Base-by-base conservation (phyloP, 2,797 vertebrate species). In the Coccyzus lansbergi region DNA sequence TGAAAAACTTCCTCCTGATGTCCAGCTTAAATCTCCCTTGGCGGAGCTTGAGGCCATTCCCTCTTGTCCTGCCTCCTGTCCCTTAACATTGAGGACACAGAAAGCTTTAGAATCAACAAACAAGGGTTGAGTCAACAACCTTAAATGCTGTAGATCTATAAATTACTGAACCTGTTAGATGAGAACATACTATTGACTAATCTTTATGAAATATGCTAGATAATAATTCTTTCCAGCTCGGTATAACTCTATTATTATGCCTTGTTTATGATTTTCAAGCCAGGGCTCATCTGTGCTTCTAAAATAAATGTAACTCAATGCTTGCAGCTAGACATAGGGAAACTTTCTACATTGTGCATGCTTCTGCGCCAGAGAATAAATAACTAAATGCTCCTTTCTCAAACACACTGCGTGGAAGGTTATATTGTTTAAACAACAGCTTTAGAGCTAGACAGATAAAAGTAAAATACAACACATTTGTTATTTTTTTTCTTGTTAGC, bases 391-490 rank as follows among this genome's bases (percentile, higher is more conserved):
- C 52, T 88, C 36, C 25, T 71, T 86, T 65, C 48, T 63, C 58
- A 64, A 65, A 51, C 58, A 64, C 33, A 36, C 16, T n/a, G 6
- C 26, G 31, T 53, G 20, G 46, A 96, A 90, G 46, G 15, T 46
- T 44, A 13, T 60, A 11, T 28, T 58, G 78, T 91, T 69, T 81
- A 91, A 94, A 77, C 63, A 93, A 59, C 76, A 96, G 55, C 53
- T 91, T 72, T 85, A 68, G 83, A 71, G 20, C 20, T 79, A 70
- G 15, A 89, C 53, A 93, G 83, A 72, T 33, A 90, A 65, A 79
- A 52, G 42, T 29, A 48, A 85, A 91, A 72, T 40, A 89, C 86
- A 86, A 42, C 33, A 20, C 15, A 71, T 72, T n/a, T 81, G 33
- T 59, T 82, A 33, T 80, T 70, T 72, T 67, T 67, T 64, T 84